A percentile compares a stretch with the other conserved stretches of the same genome.
phyloP scores from a whole-genome alignment of 2,888 invertebrate species.

The Pocota personata region DNA sequence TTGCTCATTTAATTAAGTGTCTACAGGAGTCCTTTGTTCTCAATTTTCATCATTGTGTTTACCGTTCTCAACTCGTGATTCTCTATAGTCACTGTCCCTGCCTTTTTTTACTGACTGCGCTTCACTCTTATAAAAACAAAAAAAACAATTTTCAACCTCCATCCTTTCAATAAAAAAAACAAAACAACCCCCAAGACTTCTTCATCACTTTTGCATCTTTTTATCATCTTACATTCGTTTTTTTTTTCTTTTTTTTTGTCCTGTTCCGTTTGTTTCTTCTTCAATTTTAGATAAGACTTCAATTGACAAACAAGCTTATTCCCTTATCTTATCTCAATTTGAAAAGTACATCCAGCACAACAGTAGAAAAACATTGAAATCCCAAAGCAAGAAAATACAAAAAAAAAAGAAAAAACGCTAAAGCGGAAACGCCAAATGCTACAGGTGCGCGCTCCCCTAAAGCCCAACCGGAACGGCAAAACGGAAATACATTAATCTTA shows the following conservation, averaged over 20 bases:
- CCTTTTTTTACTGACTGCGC: background rate
- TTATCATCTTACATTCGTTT: background rate
- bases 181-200: background rate
- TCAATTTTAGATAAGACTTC: conserved; percentile 65
- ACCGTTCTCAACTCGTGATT: background rate
- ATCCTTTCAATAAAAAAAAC: background rate
- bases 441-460: conserved; percentile 56
- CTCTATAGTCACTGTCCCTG: no score
- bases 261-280: conserved; percentile 20
- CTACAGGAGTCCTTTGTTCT: background rate
- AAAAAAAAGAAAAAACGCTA: background rate
- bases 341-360: conserved; percentile 23
- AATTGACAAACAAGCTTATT: conserved; percentile 73
- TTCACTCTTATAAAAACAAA: background rate
- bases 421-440: conserved; percentile 60
- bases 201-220: conserved; percentile 21
- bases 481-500: conserved; percentile 73
- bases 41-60: background rate
- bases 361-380: conserved; percentile 29
- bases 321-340: conserved; percentile 67
- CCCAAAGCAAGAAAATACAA: background rate
- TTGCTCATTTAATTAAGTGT: background rate
- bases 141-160: background rate
- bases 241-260: background rate
- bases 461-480: conserved; percentile 40